Conservation (phyloP, 2,888 invertebrate species). For the Cephonodes hylas region DNA sequence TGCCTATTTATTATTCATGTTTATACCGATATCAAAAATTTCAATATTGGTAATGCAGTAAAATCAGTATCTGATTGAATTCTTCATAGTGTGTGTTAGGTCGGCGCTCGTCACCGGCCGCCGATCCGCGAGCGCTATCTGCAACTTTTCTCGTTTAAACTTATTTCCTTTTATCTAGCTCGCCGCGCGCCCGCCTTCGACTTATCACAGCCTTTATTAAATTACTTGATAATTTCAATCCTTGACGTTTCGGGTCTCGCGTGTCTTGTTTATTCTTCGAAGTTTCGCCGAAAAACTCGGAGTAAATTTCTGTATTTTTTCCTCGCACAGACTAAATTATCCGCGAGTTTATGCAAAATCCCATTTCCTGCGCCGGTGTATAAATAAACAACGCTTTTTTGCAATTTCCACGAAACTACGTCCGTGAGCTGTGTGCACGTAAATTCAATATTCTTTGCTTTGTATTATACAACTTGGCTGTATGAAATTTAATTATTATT, state of each 20-base stretch:
- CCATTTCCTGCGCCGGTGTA: background rate
- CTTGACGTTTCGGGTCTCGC: constrained; percentile 45
- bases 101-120: constrained; percentile 16
- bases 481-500: background rate
- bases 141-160: constrained; percentile 77
- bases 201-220: constrained; percentile 71
- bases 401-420: background rate
- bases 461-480: background rate
- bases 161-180: constrained; percentile 73
- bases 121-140: constrained; percentile 43
- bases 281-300: constrained; percentile 14
- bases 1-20: too few relatives aligned
- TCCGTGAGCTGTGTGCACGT: background rate
- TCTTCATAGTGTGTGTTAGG: background rate
- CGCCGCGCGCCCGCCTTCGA: constrained; percentile 45
- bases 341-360: constrained; percentile 8
- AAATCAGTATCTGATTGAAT: background rate
- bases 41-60: too few relatives aligned
- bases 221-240: constrained; percentile 75
- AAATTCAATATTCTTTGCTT: background rate
- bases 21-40: too few relatives aligned
- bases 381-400: background rate
- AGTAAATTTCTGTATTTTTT: constrained; percentile 13
- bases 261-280: constrained; percentile 56
- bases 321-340: constrained; percentile 13